These are phyloP conservation scores for Incurvaria masculella DNA, from an alignment of 2,888 invertebrate species.

Conservation along the genomic window DNA sequence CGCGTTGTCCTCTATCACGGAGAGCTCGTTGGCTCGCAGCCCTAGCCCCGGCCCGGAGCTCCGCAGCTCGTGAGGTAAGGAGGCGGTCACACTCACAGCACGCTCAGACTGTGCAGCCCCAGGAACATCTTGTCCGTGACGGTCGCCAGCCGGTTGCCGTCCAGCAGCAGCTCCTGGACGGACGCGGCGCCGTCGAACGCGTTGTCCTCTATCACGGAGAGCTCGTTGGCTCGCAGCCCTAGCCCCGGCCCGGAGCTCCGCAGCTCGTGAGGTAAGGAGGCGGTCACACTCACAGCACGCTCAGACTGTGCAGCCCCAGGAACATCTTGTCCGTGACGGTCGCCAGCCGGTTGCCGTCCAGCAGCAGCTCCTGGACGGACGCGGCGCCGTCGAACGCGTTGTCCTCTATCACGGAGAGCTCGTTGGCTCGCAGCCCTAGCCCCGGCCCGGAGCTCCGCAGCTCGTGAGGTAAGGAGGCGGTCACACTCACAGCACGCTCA, in stretches of 20 bases:
- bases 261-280: too few species aligned
- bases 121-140: constrained; percentile 92
- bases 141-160: constrained; percentile 85
- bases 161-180: constrained; percentile 83
- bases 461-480: too few species aligned
- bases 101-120: constrained; percentile 79
- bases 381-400: constrained; percentile 92
- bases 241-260: too few species aligned
- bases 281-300: constrained; percentile 75
- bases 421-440: constrained; percentile 79
- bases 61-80: too few species aligned
- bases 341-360: constrained; percentile 86
- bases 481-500: constrained; percentile 78
- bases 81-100: constrained; percentile 75
- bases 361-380: constrained; percentile 80
- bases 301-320: constrained; percentile 79
- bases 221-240: constrained; percentile 78
- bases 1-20: constrained; percentile 87
- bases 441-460: too few species aligned
- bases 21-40: too few species aligned
- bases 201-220: constrained; percentile 86
- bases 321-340: constrained; percentile 94
- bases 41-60: too few species aligned
- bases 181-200: constrained; percentile 90
- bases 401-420: constrained; percentile 85